A percentile compares a stretch with the other conserved stretches of the same genome.
Conservation (phyloP, 1,140 invertebrate genomes). For the Microvelia longipes region DNA sequence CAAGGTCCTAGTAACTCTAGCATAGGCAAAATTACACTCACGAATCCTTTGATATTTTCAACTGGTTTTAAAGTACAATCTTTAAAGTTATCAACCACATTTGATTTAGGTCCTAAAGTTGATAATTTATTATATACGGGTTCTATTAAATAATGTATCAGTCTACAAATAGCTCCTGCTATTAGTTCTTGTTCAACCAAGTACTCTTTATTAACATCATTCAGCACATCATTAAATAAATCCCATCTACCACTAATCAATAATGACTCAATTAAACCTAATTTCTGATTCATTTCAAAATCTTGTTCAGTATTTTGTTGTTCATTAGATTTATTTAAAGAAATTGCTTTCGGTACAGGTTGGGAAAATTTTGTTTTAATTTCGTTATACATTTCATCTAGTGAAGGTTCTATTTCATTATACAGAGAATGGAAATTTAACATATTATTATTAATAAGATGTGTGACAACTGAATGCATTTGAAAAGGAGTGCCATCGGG, state of each 20-base stretch:
- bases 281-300: conserved; percentile 77
- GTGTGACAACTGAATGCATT: conserved; percentile 73
- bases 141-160: conserved; percentile 75
- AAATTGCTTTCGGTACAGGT: conserved; percentile 21
- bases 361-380: conserved; percentile 25
- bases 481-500: conserved; percentile 54
- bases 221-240: conserved; percentile 60
- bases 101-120: not conserved
- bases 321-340: not conserved
- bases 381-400: conserved; percentile 48
- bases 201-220: conserved; percentile 65
- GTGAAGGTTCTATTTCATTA: conserved; percentile 46
- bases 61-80: not conserved
- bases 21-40: not conserved
- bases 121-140: conserved; percentile 66
- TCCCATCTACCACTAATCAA: conserved; percentile 80
- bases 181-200: conserved; percentile 63
- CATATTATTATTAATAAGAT: conserved; percentile 74
- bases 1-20: not conserved
- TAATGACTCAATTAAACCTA: conserved; percentile 77
- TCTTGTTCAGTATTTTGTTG: conserved; percentile 23
- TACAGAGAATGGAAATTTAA: conserved; percentile 79
- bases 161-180: conserved; percentile 55
- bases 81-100: not conserved
- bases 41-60: not conserved